Conservation (phyloP, 2,888 invertebrate species). For the Caenorhabditis sp. region DNA sequence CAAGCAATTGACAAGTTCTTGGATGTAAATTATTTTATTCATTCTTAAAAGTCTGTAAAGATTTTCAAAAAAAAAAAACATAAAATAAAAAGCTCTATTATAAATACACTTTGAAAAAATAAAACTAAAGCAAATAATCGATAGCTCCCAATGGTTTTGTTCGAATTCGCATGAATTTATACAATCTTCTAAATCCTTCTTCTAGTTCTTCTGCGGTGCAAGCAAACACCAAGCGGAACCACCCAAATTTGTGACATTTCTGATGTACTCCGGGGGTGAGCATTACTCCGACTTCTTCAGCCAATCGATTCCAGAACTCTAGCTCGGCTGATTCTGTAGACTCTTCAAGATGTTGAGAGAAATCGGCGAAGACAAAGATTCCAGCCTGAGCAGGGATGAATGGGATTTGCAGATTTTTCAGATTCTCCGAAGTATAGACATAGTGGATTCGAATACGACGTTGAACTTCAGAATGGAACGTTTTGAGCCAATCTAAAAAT, state of each 20-base stretch:
- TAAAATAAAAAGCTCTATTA: background rate
- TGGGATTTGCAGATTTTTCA: conserved; percentile 44
- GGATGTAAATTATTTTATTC: no score
- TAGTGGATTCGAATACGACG: conserved; percentile 47
- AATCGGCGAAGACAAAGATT: conserved; percentile 54
- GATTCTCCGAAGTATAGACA: conserved; percentile 41
- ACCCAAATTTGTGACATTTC: conserved; percentile 63
- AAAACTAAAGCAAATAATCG: background rate
- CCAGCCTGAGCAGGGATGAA: conserved; percentile 47
- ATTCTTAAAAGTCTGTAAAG: no score
- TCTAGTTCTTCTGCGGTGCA: conserved; percentile 54
- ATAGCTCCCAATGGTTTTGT: conserved; percentile 1
- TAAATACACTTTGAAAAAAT: background rate
- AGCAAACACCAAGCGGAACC: conserved; percentile 69
- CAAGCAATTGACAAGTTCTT: background rate
- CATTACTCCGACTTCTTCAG: conserved; percentile 56
- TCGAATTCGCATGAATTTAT: conserved; percentile 1
- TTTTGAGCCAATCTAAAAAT: conserved; percentile 42
- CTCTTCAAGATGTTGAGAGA: conserved; percentile 41
- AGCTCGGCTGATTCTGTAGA: conserved; percentile 36
- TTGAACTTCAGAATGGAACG: conserved; percentile 40
- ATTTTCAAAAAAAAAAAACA: background rate
- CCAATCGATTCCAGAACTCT: conserved; percentile 38
- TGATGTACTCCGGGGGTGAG: conserved; percentile 62
- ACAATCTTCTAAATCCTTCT: conserved; percentile 56